Percentiles rank a stretch among this genome's conserved stretches.
These are phyloP conservation scores for Macropus fuliginosus DNA, from an alignment of 2,797 vertebrate species.

Conservation along the genomic window DNA sequence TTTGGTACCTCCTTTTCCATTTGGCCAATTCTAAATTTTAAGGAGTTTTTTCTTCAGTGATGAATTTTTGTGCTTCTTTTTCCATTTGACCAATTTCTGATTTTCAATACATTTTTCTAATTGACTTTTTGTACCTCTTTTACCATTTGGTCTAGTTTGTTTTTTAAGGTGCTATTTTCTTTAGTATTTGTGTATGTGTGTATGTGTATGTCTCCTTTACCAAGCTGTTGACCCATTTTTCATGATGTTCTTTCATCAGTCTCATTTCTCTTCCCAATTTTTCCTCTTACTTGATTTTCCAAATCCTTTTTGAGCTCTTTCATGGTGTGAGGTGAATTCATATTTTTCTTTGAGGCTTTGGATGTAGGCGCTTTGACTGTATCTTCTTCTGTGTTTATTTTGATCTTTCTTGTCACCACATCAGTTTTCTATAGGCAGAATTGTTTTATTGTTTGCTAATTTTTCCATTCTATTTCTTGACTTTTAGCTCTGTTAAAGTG, in stretches of 20 bases:
- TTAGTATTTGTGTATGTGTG: not conserved
- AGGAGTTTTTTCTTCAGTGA: no score
- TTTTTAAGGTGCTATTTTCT: not conserved
- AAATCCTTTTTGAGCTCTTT: not conserved
- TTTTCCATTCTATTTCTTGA: not conserved
- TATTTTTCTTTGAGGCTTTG: not conserved
- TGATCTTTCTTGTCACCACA: not conserved
- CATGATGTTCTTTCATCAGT: not conserved
- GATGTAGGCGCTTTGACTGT: not conserved
- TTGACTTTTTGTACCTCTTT: not conserved
- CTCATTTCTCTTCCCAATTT: not conserved
- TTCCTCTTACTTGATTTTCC: not conserved
- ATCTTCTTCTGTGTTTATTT: not conserved
- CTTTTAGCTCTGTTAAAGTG: not conserved
- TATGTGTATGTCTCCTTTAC: not conserved
- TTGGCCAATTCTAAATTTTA: no score
- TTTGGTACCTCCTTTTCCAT: no score
- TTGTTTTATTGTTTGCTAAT: not conserved
- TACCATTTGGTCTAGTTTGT: not conserved
- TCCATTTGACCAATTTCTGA: not conserved
- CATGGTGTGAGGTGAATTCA: not conserved
- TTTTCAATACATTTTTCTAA: not conserved
- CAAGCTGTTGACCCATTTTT: not conserved
- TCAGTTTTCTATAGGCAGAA: not conserved
- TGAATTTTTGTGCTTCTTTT: no score